Evolutionary conservation across 2,888 invertebrate species (phyloP), one percentile per base, ranked within the genome.

Genomic region (Gerris lacustris): DNA sequence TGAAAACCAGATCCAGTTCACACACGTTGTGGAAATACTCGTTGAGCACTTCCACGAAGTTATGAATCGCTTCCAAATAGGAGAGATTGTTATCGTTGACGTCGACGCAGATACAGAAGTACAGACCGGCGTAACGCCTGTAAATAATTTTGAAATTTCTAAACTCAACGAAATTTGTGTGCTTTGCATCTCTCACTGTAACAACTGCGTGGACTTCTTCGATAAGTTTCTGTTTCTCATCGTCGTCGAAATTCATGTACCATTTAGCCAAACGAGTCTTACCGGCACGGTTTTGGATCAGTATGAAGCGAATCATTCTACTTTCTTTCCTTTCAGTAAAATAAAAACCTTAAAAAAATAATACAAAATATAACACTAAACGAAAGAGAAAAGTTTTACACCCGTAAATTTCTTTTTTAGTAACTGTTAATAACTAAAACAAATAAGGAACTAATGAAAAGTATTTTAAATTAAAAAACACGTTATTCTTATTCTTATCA

Each of bases 181-280:
- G 99, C 82, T 99, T 99, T 2, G 98, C 98, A 85, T 99, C 99
- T 76, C 99, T 86, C 67, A 99, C 98, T 2, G 99, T 99, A 18
- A 99, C 99, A 67, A 98, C 96, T 18, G 99, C 99, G 82, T 99
- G 99, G 5, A 99, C 95, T 82, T 99, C 99, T 81, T 99, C 99
- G 76, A 99, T 99, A 44, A 99, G 84, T 82, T 99, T 99, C 83
- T 99, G 99, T 81, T 99, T 99, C 81, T 99, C 99, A 79, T 99
- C 99, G 83, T 99, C 99, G 83, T 99, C 99, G 82, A 99, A 99
- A 82, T 98, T 97, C 98, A 99, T 99, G 80, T 99, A 98, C 99
- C 99, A 99, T 83, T 99, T 99, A 44, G 99, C 99, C 75, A 99
- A 84, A 76, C 99, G 87, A 67, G 99, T 99, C 84, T 99, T 99